A percentile compares a stretch with the other conserved stretches of the same genome.
Evolutionary conservation across 2,797 vertebrate genomes (phyloP).

Genomic region (Spinus pinus): DNA sequence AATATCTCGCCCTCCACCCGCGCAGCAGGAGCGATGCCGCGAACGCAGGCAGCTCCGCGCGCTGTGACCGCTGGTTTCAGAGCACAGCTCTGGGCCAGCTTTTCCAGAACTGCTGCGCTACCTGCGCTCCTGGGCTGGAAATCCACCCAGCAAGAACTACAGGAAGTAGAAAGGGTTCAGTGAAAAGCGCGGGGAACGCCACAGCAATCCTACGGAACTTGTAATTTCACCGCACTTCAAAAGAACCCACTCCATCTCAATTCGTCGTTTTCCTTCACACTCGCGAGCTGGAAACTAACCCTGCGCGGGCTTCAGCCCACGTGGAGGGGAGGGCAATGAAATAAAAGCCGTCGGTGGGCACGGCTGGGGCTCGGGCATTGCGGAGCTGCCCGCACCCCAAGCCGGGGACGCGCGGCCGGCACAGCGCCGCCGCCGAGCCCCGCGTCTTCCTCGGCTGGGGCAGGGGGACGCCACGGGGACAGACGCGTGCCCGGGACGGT

Average conservation of each 20-base stretch:
- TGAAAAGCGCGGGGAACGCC: background rate
- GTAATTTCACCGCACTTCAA: accelerated
- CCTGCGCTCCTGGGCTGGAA: background rate
- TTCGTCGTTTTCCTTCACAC: background rate
- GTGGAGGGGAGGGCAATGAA: accelerated
- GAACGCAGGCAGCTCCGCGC: background rate
- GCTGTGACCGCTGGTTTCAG: background rate
- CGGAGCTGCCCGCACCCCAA: accelerated
- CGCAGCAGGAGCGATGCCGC: background rate
- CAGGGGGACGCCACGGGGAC: background rate
- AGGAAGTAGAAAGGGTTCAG: background rate
- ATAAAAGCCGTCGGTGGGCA: accelerated
- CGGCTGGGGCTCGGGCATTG: accelerated
- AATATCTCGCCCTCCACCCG: accelerated
- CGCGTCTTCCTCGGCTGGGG: background rate
- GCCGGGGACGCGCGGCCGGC: background rate
- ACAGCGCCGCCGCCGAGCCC: background rate
- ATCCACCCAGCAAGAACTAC: background rate
- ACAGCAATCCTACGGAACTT: accelerated
- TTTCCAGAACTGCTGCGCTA: background rate
- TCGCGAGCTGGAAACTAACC: accelerated
- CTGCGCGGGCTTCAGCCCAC: background rate
- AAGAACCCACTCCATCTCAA: background rate
- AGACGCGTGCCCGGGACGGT: accelerated
- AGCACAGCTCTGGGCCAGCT: background rate